Evolutionary conservation across 1,140 invertebrate species (phyloP), one percentile per base, ranked within the genome.

Genomic region (Samia ricini): DNA sequence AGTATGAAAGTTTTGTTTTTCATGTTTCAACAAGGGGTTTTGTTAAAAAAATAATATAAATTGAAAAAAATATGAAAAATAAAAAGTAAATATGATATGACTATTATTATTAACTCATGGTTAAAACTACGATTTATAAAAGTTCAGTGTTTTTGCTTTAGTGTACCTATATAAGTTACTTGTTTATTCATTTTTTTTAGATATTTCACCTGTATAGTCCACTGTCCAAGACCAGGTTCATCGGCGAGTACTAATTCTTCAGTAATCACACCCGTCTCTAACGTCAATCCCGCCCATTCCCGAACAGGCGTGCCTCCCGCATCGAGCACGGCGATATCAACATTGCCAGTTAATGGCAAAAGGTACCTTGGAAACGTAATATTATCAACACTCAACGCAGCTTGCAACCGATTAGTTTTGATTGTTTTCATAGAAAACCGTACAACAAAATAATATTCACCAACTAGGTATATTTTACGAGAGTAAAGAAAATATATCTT

Each of bases 151-250:
- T 10, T 29, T 29, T 29, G 26, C 10, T 29, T 8, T 29, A 29
- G 10, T 29, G 1, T n/a, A 10, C 26, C 6, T 29, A 29, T 29
- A 29, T 29, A 8, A 29, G 10, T 29, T 29, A 7, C 7, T 42
- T 42, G 33, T 15, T 12, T 12, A 42, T 42, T 3, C 4, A 42
- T 42, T 42, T 15, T 8, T 42, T 42, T 42, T 15, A 1, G n/a
- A 42, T 29, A 33, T 18, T 21, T 74, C 10, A 95, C 94, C 50
- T 93, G 93, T 57, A 99, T 96, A 49, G 93, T 95, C 98, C 98
- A 99, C 71, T 95, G 93, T n/a, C 98, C 98, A 6, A 98, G 91
- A n/a, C 97, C 95, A 0, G 97, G 97, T 62, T 95, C 94, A 19
- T 95, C 92, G 5, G 96, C 96, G 1, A 99, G 84, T 69, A 95